Evolutionary conservation across 2,888 invertebrate species (phyloP), one percentile per base, ranked within the genome.

Genomic region (Heliconius ismenius): DNA sequence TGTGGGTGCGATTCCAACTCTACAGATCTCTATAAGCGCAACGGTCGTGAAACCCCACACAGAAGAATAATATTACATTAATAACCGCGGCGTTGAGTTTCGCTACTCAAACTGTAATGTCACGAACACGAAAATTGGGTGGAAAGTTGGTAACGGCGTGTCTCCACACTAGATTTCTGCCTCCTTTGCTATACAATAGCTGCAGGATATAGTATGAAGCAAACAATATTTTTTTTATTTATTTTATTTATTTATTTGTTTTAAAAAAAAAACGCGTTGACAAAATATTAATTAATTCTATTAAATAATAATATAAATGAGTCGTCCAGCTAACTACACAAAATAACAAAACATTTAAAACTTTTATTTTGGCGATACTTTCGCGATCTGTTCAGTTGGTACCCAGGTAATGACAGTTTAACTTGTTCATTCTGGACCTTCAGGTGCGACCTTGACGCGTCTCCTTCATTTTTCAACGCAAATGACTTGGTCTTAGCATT

Each of bases 401-500:
- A 28, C 73, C 58, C 77, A n/a, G n/a, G n/a, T 77, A 79, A 79
- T 73, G 75, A 21, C 43, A 63, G 28, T 76, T 75, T 75, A 77
- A 79, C 68, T 77, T 70, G 60, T 62, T 70, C 69, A 32, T 58
- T 58, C 49, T 54, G 24, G 11, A 67, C 65, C 21, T 67, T 32
- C 76, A 76, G 76, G 73, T 74, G 67, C 62, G 74, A 64, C 75
- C 75, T 75, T 75, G 79, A 74, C 76, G 64, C 49, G 49, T 72
- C 24, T 49, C 28, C 32, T 73, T 49, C 68, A 65, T 77, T 75
- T 73, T 74, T 78, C 72, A 76, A 67, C 76, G 58, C 13, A 74
- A 64, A 74, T 60, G 70, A 74, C 69, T 58, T 26, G 54, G 74
- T 43, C 58, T 76, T 76, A 32, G n/a, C 54, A 64, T 76, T 78